Percentiles rank a stretch among this genome's conserved stretches.
Evolutionary conservation across 2,113 vertebrate genomes (phyloP).

Genomic region (Callipepla californica): DNA sequence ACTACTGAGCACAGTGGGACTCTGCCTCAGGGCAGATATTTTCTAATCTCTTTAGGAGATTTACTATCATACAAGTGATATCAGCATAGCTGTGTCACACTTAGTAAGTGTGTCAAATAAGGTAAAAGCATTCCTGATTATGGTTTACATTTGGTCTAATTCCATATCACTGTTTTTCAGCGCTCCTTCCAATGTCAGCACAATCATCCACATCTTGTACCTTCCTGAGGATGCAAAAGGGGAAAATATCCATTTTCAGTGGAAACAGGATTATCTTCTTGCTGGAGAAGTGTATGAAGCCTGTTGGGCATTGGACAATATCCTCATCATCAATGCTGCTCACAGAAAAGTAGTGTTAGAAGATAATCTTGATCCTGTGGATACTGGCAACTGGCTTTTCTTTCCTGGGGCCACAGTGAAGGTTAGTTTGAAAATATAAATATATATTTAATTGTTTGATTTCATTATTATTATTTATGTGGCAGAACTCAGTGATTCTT

Average conservation of each 20-base stretch:
- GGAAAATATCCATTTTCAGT: slow-evolving; percentile 87
- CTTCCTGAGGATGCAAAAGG: slow-evolving; percentile 86
- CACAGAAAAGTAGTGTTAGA: slow-evolving; percentile 90
- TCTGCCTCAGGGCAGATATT: neutral
- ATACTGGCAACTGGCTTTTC: slow-evolving; percentile 99
- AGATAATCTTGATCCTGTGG: slow-evolving; percentile 92
- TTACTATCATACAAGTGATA: neutral
- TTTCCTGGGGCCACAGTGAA: slow-evolving; percentile 97
- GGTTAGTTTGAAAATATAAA: slow-evolving; percentile 77
- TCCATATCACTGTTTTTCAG: slow-evolving; percentile 69
- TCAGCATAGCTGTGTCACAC: neutral
- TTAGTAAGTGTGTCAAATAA: neutral
- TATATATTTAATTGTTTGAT: neutral
- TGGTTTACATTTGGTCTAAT: slow-evolving; percentile 12
- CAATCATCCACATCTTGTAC: slow-evolving; percentile 92
- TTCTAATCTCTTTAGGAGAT: neutral
- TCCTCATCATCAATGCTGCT: slow-evolving; percentile 92
- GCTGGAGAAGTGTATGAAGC: slow-evolving; percentile 93
- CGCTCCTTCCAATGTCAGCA: slow-evolving; percentile 93
- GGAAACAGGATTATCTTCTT: slow-evolving; percentile 88
- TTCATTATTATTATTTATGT: neutral
- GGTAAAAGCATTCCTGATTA: neutral
- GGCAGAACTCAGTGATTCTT: neutral
- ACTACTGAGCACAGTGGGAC: neutral
- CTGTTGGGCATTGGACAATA: slow-evolving; percentile 96